phyloP scores from a whole-genome alignment of 2,888 invertebrate genomes.

The Horisme vitalbata region DNA sequence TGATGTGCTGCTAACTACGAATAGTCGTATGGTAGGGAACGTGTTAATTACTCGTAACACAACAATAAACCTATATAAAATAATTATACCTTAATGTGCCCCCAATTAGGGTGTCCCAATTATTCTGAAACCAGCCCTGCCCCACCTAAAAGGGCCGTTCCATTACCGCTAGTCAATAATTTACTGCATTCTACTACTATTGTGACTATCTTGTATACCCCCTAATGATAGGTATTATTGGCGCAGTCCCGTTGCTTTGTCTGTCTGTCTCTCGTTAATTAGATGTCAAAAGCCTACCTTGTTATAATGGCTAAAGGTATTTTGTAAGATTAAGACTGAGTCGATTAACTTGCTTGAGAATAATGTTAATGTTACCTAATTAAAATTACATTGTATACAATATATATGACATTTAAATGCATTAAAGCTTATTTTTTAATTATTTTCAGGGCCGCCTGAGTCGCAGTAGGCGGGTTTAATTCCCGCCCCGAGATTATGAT shows the following conservation, averaged over 20 bases:
- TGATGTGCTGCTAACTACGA: too few species aligned
- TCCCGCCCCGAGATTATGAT: too few species aligned
- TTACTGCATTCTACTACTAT: slow-evolving; percentile 43
- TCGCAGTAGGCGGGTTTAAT: too few species aligned
- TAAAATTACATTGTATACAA: too few species aligned
- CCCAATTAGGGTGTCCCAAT: not conserved
- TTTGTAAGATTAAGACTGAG: slow-evolving; percentile 14
- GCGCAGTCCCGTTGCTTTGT: slow-evolving; percentile 19
- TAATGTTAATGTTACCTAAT: too few species aligned
- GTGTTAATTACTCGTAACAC: too few species aligned
- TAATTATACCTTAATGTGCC: too few species aligned
- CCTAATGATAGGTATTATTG: slow-evolving; percentile 23
- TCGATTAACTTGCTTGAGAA: slow-evolving; percentile 4
- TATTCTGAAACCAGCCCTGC: slow-evolving; percentile 14
- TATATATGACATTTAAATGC: too few species aligned
- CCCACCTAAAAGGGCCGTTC: slow-evolving; percentile 23
- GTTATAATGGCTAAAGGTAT: slow-evolving; percentile 14
- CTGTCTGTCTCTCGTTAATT: slow-evolving; percentile 32
- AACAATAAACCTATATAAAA: too few species aligned
- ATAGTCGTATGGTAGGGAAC: too few species aligned
- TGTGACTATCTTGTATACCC: slow-evolving; percentile 30
- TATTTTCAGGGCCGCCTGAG: too few species aligned
- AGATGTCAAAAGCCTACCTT: slow-evolving; percentile 29
- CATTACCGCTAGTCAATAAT: slow-evolving; percentile 33
- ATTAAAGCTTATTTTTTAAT: too few species aligned